A percentile compares a stretch with the other conserved stretches of the same genome.
These are phyloP conservation scores for Microctonus brassicae DNA, from an alignment of 2,888 invertebrate genomes.

Conservation along the genomic window DNA sequence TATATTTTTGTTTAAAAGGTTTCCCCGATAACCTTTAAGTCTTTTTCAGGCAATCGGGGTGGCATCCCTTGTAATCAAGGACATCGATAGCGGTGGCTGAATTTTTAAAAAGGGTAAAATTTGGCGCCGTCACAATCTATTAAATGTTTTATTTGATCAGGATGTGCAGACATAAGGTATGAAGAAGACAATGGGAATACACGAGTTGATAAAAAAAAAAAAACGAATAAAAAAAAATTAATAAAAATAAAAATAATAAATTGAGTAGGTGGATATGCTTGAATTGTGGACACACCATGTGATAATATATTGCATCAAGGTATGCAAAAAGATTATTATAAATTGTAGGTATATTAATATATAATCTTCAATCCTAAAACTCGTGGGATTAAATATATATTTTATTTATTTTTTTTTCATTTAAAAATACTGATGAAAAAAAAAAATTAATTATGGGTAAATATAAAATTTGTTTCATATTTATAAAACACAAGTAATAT, in stretches of 20 bases:
- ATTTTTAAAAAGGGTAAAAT: too few relatives aligned
- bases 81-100: too few relatives aligned
- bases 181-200: background rate
- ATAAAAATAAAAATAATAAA: background rate
- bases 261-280: background rate
- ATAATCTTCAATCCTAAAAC: background rate
- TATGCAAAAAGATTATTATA: background rate
- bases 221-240: background rate
- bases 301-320: background rate
- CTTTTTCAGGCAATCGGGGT: too few relatives aligned
- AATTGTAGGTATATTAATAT: too few relatives aligned
- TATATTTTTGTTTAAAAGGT: too few relatives aligned
- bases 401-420: background rate
- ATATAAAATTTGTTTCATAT: background rate
- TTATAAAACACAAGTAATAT: background rate
- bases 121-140: too few relatives aligned
- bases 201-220: background rate
- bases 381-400: background rate
- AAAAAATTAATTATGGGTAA: background rate
- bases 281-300: background rate
- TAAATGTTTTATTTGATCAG: background rate
- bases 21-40: too few relatives aligned
- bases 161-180: background rate
- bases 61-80: too few relatives aligned
- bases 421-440: background rate